Evolutionary conservation across 2,113 vertebrate genomes (phyloP).

Genomic region (Saimiri boliviensis): DNA sequence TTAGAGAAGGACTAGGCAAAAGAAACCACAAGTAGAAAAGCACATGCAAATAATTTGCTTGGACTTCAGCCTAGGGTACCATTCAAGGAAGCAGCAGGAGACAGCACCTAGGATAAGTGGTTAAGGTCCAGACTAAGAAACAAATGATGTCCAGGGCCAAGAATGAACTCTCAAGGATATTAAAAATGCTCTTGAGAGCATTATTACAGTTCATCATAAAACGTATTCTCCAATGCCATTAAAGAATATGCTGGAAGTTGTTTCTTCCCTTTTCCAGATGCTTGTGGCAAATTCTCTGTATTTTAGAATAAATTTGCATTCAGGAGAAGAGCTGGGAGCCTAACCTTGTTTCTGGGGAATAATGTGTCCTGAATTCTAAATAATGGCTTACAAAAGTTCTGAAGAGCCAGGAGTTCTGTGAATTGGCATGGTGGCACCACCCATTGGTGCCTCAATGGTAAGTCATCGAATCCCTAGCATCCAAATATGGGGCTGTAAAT

Average conservation of each 20-base stretch:
- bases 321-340: not conserved
- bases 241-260: not conserved
- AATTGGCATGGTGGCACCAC: not conserved
- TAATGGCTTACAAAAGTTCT: not conserved
- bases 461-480: not conserved
- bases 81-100: not conserved
- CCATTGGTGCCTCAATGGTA: not conserved
- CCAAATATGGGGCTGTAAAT: not conserved
- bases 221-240: not conserved
- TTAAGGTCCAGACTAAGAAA: not conserved
- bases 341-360: slow-evolving; percentile 43
- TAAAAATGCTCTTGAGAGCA: not conserved
- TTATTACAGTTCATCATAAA: not conserved
- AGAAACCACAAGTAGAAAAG: slow-evolving; percentile 10
- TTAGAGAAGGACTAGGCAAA: not conserved
- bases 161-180: not conserved
- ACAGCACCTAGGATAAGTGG: not conserved
- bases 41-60: not conserved
- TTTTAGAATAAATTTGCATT: slow-evolving; percentile 49
- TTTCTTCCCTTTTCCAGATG: not conserved
- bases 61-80: not conserved
- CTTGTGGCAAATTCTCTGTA: not conserved
- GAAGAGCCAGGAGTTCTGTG: not conserved
- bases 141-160: not conserved
- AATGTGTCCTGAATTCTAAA: slow-evolving; percentile 59